Evolutionary conservation across 1,140 invertebrate genomes (phyloP), one percentile per base, ranked within the genome.

Genomic region (Ridgeia piscesae): DNA sequence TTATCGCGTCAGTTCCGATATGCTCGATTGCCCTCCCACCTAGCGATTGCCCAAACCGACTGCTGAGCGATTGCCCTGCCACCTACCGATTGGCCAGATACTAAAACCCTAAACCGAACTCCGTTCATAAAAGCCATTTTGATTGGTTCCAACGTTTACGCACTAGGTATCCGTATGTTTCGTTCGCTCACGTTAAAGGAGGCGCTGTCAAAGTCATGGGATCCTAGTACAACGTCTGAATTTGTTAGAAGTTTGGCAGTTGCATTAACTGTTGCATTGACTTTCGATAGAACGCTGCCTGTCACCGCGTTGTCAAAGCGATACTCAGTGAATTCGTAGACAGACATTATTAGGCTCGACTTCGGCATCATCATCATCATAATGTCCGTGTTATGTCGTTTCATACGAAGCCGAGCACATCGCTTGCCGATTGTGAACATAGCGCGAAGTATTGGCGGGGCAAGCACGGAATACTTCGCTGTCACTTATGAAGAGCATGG

Each of bases 401-500:
- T 77, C 58, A 77, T 77, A 31, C 58, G 58, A 21, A 77, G 58
- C 58, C 58, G 58, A 77, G 58, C 58, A 77, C 27, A 77, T 21
- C 0, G 58, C 58, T 8, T 77, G 58, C 58, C 58, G 58, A 77
- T 77, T 0, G 58, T 77, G 27, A 77, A 77, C 58, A 77, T 77
- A 9, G 58, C 58, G 27, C 58, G 58, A 77, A 77, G 11, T 31
- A 77, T 17, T 21, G 2, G 6, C 58, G 58, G 58, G 58, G 17
- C 58, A 77, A 77, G 58, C 58, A 77, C 58, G 58, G 58, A 77
- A 77, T 77, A 31, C 58, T 91, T 91, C 34, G 50, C 34, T 58
- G 88, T 93, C 33, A 89, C 93, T n/a, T 93, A 93, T 89, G 34
- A 35, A 11, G 91, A 91, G 34, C 90, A 93, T 35, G 93, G 93